Evolutionary conservation across 2,888 invertebrate species (phyloP).

Genomic region (Campoplex nolae): DNA sequence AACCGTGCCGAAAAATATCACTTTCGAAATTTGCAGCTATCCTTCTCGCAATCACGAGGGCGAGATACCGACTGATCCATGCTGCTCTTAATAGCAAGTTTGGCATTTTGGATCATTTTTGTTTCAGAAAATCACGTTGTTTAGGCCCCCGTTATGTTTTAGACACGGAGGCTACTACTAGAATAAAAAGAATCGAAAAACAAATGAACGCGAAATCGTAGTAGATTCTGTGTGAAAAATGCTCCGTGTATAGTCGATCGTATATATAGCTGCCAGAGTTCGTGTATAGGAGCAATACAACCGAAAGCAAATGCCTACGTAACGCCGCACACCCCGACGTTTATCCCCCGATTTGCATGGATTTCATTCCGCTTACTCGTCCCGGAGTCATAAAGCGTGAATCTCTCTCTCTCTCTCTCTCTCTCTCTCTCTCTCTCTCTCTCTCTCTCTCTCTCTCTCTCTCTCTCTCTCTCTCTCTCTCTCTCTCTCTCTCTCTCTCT

Average conservation of each 20-base stretch:
- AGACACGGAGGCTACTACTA: neutral
- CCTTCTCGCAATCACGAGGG: too few species aligned
- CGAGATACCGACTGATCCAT: too few species aligned
- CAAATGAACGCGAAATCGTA: neutral
- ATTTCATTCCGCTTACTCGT: constrained; percentile 81
- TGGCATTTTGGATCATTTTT: too few species aligned
- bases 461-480: neutral
- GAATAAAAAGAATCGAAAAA: neutral
- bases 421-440: neutral
- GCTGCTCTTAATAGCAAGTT: too few species aligned
- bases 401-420: neutral
- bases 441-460: too few species aligned
- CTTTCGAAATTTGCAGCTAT: too few species aligned
- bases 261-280: neutral
- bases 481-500: neutral
- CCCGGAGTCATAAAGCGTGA: constrained; percentile 74
- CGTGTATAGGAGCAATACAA: constrained; percentile 26
- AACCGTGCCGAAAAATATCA: too few species aligned
- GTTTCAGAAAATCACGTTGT: too few species aligned
- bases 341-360: constrained; percentile 79
- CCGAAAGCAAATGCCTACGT: constrained; percentile 39
- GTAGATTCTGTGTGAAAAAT: neutral
- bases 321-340: constrained; percentile 48
- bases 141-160: neutral
- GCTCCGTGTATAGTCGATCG: neutral